Evolutionary conservation across 2,113 vertebrate species (phyloP).

Genomic region (Gadus chalcogrammus): DNA sequence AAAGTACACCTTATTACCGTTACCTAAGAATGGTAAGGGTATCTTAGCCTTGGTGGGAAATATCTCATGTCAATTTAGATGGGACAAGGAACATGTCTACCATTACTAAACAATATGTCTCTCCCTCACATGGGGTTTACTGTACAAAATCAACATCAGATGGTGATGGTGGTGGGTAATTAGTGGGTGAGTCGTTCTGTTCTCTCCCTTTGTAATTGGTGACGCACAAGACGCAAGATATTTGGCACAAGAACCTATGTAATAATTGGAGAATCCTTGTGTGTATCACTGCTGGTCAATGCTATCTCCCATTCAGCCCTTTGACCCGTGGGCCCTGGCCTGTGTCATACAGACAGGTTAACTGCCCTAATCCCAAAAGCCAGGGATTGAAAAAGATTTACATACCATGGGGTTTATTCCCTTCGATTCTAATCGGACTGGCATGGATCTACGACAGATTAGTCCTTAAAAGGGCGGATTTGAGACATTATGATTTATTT

Average conservation of each 20-base stretch:
- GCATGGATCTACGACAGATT: too few relatives aligned
- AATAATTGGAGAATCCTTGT: neutral
- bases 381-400: too few relatives aligned
- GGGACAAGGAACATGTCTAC: neutral
- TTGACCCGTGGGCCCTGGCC: neutral
- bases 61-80: neutral
- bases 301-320: neutral
- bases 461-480: too few relatives aligned
- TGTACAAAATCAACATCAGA: neutral
- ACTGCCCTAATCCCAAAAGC: too few relatives aligned
- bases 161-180: neutral
- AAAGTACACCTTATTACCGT: too few relatives aligned
- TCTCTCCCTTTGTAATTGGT: neutral
- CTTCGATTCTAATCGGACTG: too few relatives aligned
- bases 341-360: neutral
- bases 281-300: neutral
- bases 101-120: neutral
- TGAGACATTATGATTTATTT: too few relatives aligned
- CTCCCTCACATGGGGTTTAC: neutral
- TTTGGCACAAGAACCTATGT: neutral
- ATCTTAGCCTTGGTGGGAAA: neutral
- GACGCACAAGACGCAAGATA: neutral
- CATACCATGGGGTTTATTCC: too few relatives aligned
- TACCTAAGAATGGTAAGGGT: too few relatives aligned
- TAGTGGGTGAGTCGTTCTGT: neutral